A percentile compares a stretch with the other conserved stretches of the same genome.
These are phyloP conservation scores for Platycheirus rosarum DNA, from an alignment of 2,888 invertebrate species.

Conservation along the genomic window DNA sequence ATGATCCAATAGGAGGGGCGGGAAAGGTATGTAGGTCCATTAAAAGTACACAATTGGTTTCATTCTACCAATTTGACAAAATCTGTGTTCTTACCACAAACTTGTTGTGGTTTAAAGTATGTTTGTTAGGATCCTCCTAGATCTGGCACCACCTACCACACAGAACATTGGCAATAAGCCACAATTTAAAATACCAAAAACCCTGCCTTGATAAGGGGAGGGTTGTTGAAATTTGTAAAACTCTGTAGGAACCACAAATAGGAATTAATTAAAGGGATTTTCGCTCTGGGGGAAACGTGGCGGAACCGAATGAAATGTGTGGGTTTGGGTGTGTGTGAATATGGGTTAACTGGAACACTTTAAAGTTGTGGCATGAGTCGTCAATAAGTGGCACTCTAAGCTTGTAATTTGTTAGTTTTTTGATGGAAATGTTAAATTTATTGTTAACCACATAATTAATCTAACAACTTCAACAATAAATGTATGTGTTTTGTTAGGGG, in stretches of 20 bases:
- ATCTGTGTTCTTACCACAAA: conserved; percentile 37
- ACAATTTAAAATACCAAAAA: neutral
- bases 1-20: neutral
- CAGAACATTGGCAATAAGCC: neutral
- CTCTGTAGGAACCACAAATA: conserved; percentile 31
- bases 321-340: neutral
- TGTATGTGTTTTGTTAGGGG: too few species aligned
- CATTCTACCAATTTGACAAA: conserved; percentile 19
- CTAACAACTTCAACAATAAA: too few species aligned
- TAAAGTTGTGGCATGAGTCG: conserved; percentile 38
- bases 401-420: too few species aligned
- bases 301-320: conserved; percentile 1
- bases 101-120: conserved; percentile 48
- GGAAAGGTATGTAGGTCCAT: conserved; percentile 18
- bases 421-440: too few species aligned
- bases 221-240: conserved; percentile 37
- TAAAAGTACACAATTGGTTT: conserved; percentile 32
- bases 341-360: conserved; percentile 30
- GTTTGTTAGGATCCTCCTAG: neutral
- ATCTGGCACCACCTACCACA: neutral
- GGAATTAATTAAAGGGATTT: conserved; percentile 49
- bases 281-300: conserved; percentile 6
- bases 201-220: conserved; percentile 16
- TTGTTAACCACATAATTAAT: too few species aligned
- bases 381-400: conserved; percentile 16